Evolutionary conservation across 2,113 vertebrate species (phyloP).

Genomic region (Rhinoderma darwinii): DNA sequence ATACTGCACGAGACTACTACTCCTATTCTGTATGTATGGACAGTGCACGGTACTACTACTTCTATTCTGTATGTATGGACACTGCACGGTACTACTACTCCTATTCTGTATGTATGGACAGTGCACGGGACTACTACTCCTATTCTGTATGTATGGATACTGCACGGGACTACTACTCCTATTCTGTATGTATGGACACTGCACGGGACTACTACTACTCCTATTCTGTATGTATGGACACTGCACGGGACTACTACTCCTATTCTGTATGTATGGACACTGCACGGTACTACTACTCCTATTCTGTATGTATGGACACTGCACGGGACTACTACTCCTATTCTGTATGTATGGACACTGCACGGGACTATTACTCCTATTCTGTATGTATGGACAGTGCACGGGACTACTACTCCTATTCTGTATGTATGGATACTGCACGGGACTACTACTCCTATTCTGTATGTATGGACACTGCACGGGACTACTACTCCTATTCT

Average conservation of each 20-base stretch:
- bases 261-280: too few relatives aligned
- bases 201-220: too few relatives aligned
- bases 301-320: too few relatives aligned
- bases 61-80: background rate
- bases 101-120: background rate
- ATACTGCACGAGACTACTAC: background rate
- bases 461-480: background rate
- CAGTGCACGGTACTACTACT: background rate
- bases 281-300: too few relatives aligned
- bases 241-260: background rate
- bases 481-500: background rate
- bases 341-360: background rate
- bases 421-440: background rate
- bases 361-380: background rate
- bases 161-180: too few relatives aligned
- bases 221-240: background rate
- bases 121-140: background rate
- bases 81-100: background rate
- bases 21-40: background rate
- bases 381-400: background rate
- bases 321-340: too few relatives aligned
- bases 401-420: background rate
- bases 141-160: too few relatives aligned
- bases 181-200: too few relatives aligned
- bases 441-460: background rate